Evolutionary conservation across 2,888 invertebrate species (phyloP), one percentile per base, ranked within the genome.

Genomic region (Amphipoea lucens): DNA sequence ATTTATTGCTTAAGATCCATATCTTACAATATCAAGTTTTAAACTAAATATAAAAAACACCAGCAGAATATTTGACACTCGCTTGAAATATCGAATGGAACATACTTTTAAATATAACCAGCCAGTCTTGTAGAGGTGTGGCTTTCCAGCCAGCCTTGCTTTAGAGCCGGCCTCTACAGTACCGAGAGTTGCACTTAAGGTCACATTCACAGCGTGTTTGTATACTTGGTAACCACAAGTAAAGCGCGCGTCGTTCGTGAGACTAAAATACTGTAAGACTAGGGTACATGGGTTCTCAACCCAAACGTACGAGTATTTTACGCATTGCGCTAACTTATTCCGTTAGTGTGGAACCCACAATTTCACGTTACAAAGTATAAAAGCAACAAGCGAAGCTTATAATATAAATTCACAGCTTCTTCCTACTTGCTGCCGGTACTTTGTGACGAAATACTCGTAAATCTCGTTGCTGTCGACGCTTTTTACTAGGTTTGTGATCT

Each of bases 261-360:
- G 5, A 29, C 29, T 14, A 5, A 29, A 62, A 62, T 62, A 12
- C 60, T 29, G 12, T 62, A 62, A 62, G 12, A 29, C 62, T 17
- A 60, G 14, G 5, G 57, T 60, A 67, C 77, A 74, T 23, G 81
- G 78, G 45, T 72, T 42, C 57, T 40, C 68, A 73, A 87, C 54
- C 77, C 40, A 70, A 63, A 79, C 65, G 71, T 67, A 71, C 72
- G 9, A 17, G 51, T n/a, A 66, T 85, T 78, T 77, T 87, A 88
- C 88, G 88, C 89, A 88, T 70, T 87, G 89, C 89, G 84, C 84
- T 87, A 80, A 82, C 79, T 86, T 82, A 86, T 82, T 86, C 82
- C 74, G 54, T 77, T 82, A 85, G 84, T 88, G 65, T 82, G 69
- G 67, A 48, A 29, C 70, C 81, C 88, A 60, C 79, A 82, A 78